A percentile compares a stretch with the other conserved stretches of the same genome.
Conservation (phyloP, 2,113 vertebrate genomes). For the Anoura caudifer region DNA sequence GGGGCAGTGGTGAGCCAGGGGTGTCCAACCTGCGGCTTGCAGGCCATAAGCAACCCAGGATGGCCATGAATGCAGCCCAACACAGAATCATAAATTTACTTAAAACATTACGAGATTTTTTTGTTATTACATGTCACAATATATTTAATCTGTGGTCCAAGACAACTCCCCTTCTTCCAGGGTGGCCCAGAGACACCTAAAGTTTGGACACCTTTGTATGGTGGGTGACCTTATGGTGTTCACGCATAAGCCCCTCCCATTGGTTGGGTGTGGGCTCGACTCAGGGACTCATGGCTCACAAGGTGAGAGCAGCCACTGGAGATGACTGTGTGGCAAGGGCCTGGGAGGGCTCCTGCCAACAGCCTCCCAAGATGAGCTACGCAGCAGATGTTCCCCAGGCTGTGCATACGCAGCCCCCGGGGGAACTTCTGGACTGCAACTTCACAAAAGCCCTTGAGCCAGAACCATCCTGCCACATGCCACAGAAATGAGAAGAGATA, state of each 20-base stretch:
- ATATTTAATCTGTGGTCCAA: too few relatives aligned
- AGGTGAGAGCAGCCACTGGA: not conserved
- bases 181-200: too few relatives aligned
- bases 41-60: too few relatives aligned
- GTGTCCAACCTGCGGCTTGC: too few relatives aligned
- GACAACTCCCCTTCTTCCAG: too few relatives aligned
- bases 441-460: not conserved
- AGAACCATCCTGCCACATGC: not conserved
- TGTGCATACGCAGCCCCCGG: not conserved
- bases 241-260: not conserved
- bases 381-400: not conserved
- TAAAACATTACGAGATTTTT: too few relatives aligned
- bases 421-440: not conserved
- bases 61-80: too few relatives aligned
- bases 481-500: not conserved
- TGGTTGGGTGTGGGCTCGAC: not conserved
- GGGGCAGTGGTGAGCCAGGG: not conserved
- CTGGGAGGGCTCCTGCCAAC: not conserved
- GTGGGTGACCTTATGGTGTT: not conserved
- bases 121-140: too few relatives aligned
- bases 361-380: not conserved
- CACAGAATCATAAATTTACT: too few relatives aligned
- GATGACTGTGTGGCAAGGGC: not conserved
- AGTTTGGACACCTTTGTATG: too few relatives aligned
- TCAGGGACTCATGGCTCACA: not conserved